Evolutionary conservation across 2,888 invertebrate species (phyloP).

Genomic region (Shargacucullia verbasci): DNA sequence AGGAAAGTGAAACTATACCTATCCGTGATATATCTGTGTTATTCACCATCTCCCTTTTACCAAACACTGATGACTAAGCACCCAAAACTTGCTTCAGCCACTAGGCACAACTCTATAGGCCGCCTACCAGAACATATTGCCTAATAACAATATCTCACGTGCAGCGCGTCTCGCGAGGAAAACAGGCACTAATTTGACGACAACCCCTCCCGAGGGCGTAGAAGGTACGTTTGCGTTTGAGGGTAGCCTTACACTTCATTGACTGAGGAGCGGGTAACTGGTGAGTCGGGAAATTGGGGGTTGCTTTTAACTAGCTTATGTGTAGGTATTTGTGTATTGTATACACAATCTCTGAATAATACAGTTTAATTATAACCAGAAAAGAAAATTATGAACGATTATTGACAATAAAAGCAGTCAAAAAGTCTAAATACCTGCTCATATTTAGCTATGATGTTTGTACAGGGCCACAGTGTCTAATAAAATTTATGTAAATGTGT

Average conservation of each 20-base stretch:
- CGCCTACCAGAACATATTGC: slow-evolving; percentile 36
- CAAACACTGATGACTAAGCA: slow-evolving; percentile 19
- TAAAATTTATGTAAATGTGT: too few species aligned
- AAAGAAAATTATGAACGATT: too few species aligned
- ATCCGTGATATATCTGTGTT: too few species aligned
- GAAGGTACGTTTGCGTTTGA: slow-evolving; percentile 38
- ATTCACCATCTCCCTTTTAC: background rate
- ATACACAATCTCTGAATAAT: slow-evolving; percentile 7
- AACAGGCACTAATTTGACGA: slow-evolving; percentile 57
- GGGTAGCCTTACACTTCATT: slow-evolving; percentile 56
- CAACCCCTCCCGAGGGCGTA: slow-evolving; percentile 39
- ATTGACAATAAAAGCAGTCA: too few species aligned
- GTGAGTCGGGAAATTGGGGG: slow-evolving; percentile 36
- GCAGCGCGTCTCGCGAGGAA: slow-evolving; percentile 31
- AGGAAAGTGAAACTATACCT: too few species aligned
- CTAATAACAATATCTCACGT: slow-evolving; percentile 56
- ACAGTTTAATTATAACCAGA: too few species aligned
- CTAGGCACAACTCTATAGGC: slow-evolving; percentile 23
- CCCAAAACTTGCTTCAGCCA: slow-evolving; percentile 1
- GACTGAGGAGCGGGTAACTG: slow-evolving; percentile 49
- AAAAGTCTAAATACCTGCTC: too few species aligned
- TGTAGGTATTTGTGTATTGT: slow-evolving; percentile 28
- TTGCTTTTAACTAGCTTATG: slow-evolving; percentile 41
- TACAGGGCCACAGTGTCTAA: too few species aligned
- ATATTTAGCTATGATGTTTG: too few species aligned